phyloP scores from a whole-genome alignment of 53 echinoderm and acorn worm genomes.

The Holothuria leucospilota region DNA sequence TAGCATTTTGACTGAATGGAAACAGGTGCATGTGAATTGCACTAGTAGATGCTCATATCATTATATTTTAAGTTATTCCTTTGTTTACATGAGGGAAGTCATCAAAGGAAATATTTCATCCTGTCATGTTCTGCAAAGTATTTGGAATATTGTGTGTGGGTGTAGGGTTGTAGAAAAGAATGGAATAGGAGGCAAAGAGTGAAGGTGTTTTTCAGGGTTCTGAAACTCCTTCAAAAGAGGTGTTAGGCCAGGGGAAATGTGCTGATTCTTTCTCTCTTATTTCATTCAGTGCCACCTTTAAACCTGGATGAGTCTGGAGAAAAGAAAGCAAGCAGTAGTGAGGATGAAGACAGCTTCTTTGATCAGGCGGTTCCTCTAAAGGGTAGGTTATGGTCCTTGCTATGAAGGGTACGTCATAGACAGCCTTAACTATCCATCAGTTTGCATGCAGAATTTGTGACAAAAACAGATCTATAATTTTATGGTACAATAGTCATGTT shows the following conservation, averaged over 20 bases:
- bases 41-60: too few species aligned
- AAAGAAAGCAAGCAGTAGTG: conserved; percentile 36
- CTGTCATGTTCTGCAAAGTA: too few species aligned
- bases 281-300: conserved; percentile 69
- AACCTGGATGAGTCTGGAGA: conserved; percentile 55
- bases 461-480: neutral
- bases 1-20: too few species aligned
- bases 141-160: too few species aligned
- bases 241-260: neutral
- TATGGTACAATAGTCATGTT: too few species aligned
- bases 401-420: neutral
- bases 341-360: conserved; percentile 81
- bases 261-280: neutral
- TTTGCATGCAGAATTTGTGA: neutral
- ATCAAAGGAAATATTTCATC: too few species aligned
- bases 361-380: conserved; percentile 83
- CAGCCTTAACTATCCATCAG: neutral
- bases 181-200: too few species aligned
- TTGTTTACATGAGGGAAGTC: too few species aligned
- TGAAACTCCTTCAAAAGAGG: neutral
- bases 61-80: too few species aligned
- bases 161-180: too few species aligned
- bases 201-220: too few species aligned
- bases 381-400: conserved; percentile 46
- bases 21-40: too few species aligned